phyloP scores from a whole-genome alignment of 1,140 invertebrate species.

The Cylas formicarius region DNA sequence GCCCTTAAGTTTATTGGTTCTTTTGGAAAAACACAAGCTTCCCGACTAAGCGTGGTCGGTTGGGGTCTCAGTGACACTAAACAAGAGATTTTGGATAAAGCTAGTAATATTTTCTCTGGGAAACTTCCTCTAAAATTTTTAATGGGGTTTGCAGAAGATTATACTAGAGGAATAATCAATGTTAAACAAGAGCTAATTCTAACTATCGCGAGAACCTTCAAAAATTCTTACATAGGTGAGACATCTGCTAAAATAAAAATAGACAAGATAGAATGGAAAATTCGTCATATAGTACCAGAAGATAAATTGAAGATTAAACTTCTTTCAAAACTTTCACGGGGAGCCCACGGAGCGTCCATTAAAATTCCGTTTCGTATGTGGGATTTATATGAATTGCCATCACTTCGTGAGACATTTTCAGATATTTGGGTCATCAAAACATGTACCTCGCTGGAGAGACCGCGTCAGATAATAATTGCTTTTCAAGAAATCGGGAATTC shows the following conservation, averaged over 20 bases:
- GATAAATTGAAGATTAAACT: conserved; percentile 5
- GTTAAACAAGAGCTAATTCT: conserved; percentile 21
- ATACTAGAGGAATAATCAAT: conserved; percentile 17
- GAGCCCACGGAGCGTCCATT: conserved; percentile 9
- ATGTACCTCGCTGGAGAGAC: conserved; percentile 17
- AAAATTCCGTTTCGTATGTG: conserved; percentile 16
- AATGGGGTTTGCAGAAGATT: conserved; percentile 23
- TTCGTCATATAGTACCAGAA: conserved; percentile 18
- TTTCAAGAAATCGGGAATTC: conserved; percentile 12
- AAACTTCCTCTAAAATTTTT: conserved; percentile 17
- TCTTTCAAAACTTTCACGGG: conserved; percentile 7
- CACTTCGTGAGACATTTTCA: conserved; percentile 11
- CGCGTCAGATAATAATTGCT: conserved; percentile 18
- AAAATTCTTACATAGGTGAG: conserved; percentile 1
- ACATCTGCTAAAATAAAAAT: conserved; percentile 13
- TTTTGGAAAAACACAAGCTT: no score
- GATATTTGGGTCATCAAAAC: conserved; percentile 24
- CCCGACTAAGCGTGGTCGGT: no score
- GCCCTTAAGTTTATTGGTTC: no score
- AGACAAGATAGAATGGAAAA: conserved; percentile 21
- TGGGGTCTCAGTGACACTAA: conserved; percentile 2
- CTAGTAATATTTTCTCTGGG: background rate
- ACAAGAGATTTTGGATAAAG: background rate
- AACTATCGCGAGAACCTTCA: conserved; percentile 3
- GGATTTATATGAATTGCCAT: conserved; percentile 20